Percentiles rank a stretch among this genome's conserved stretches.
phyloP scores from a whole-genome alignment of 2,113 vertebrate genomes.

The Mirza zaza region DNA sequence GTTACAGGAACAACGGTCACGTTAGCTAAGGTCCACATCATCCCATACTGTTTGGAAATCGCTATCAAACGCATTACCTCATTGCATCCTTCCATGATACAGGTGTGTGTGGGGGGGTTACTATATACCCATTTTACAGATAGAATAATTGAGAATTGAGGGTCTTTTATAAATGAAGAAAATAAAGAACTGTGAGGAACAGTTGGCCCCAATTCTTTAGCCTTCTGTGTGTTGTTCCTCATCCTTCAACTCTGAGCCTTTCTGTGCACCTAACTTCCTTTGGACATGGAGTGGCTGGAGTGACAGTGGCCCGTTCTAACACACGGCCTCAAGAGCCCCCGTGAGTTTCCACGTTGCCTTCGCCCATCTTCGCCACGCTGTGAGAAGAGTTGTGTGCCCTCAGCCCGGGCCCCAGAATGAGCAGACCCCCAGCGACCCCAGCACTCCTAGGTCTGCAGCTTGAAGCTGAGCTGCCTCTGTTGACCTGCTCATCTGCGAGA shows the following conservation, averaged over 20 bases:
- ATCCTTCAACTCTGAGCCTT: not conserved
- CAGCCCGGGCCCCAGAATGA: not conserved
- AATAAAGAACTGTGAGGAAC: not conserved
- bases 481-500: not conserved
- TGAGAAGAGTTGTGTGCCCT: not conserved
- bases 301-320: not conserved
- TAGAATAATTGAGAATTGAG: not conserved
- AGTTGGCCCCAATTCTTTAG: not conserved
- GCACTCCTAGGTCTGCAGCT: not conserved
- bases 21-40: not conserved
- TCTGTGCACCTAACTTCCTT: not conserved
- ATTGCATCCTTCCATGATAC: not conserved
- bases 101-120: not conserved
- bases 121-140: not conserved
- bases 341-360: not conserved
- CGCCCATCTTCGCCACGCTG: not conserved
- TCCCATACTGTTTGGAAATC: not conserved
- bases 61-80: not conserved
- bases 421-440: fast-evolving
- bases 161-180: not conserved
- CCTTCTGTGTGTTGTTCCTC: not conserved
- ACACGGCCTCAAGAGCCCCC: no score
- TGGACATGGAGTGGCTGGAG: not conserved
- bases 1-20: not conserved
- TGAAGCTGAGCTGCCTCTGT: not conserved